Evolutionary conservation across 2,113 vertebrate genomes (phyloP).

Genomic region (Sus scrofa): T2T-Sscrofa CM000830.6:115948501-115949000

Average conservation of each 20-base stretch:
- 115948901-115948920: neutral
- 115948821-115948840: slow-evolving; percentile 16
- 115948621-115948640: slow-evolving; percentile 42
- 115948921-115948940: slow-evolving; percentile 57
- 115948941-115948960: slow-evolving; percentile 39
- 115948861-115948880: neutral
- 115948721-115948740: neutral
- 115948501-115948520: neutral
- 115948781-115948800: neutral
- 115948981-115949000: neutral
- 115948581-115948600: neutral
- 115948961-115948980: slow-evolving; percentile 13
- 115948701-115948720: neutral
- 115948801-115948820: slow-evolving; percentile 31
- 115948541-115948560: slow-evolving; percentile 2
- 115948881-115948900: neutral
- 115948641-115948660: slow-evolving; percentile 40
- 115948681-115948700: neutral
- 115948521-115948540: neutral
- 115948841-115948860: neutral
- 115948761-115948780: neutral
- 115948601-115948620: slow-evolving; percentile 33
- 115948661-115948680: neutral
- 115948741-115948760: neutral
- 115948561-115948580: neutral